Percentiles rank a stretch among this genome's conserved stretches.
phyloP scores from a whole-genome alignment of 2,797 vertebrate genomes.

The Diplodus puntazzo region DNA sequence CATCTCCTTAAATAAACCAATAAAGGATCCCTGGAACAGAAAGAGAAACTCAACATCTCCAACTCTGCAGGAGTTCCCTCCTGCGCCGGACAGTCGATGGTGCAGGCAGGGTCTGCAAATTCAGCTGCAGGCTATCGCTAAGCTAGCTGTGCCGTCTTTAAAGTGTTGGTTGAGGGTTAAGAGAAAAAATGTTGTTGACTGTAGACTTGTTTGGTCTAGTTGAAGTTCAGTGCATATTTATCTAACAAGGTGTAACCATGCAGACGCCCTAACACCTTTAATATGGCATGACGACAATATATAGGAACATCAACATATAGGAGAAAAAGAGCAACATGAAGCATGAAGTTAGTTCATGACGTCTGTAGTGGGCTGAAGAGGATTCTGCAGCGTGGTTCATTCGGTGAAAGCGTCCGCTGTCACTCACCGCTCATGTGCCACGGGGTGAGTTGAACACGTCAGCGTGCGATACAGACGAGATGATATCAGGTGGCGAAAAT shows the following conservation, averaged over 20 bases:
- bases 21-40: too few species aligned
- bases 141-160: too few species aligned
- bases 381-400: slow-evolving; percentile 45
- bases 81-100: too few species aligned
- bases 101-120: too few species aligned
- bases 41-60: too few species aligned
- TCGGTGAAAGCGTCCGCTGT: slow-evolving; percentile 50
- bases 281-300: background rate
- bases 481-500: slow-evolving; percentile 45
- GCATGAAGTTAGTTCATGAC: slow-evolving; percentile 79
- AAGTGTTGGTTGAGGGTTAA: too few species aligned
- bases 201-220: background rate
- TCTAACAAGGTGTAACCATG: background rate
- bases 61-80: too few species aligned
- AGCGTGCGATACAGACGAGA: slow-evolving; percentile 24
- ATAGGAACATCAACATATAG: background rate
- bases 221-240: background rate
- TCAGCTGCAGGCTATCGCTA: too few species aligned
- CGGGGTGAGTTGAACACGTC: slow-evolving; percentile 11
- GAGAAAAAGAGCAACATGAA: slow-evolving; percentile 59
- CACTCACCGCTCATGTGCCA: slow-evolving; percentile 38
- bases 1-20: background rate
- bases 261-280: background rate
- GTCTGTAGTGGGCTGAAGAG: slow-evolving; percentile 66
- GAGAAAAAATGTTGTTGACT: too few species aligned